Evolutionary conservation across 2,797 vertebrate genomes (phyloP), one percentile per base, ranked within the genome.

Genomic region (Mallotus villosus): DNA sequence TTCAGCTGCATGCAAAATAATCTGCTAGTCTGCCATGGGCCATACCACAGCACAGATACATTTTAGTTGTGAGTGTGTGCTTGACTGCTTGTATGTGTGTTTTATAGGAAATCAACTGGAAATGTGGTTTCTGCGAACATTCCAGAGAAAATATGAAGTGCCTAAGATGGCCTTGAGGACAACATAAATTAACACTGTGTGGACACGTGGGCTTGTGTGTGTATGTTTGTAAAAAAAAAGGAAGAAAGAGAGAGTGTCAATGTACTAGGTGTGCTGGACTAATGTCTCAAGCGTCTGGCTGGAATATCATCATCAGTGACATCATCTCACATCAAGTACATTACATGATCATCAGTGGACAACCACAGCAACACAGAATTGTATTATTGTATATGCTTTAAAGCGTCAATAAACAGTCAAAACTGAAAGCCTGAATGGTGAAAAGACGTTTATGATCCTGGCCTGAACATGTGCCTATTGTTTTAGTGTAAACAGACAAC

Each of bases 111-210:
- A 65, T 22, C 6, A n/a, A 59, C 9, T 67, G 60, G 59, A 74
- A 69, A 72, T 78, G 60, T 75, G 77, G 61, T 73, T 63, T 34
- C 34, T 66, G 37, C 59, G 64, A 75, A 75, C 77, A 78, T 72
- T 75, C 77, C 73, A 25, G 37, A 60, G 41, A 74, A 78, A 65
- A 78, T 67, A 74, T 68, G 68, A 74, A 72, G 68, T 41, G 51
- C 61, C 66, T 64, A 53, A 3, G 59, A 74, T 66, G 67, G 68
- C 68, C 71, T 78, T 78, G 68, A 78, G 72, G 67, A 73, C 75
- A 69, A 66, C 70, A 68, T 68, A 74, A 69, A 17, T 17, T 1
- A 51, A 51, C 3, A 51, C 11, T 24, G 57, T 58, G 37, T 46
- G 34, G 22, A 5, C 14, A 21, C 6, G 37, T 65, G 37, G 7